Percentiles rank a stretch among this genome's conserved stretches.
phyloP scores from a whole-genome alignment of 1,140 invertebrate genomes.

The Plodia interpunctella region DNA sequence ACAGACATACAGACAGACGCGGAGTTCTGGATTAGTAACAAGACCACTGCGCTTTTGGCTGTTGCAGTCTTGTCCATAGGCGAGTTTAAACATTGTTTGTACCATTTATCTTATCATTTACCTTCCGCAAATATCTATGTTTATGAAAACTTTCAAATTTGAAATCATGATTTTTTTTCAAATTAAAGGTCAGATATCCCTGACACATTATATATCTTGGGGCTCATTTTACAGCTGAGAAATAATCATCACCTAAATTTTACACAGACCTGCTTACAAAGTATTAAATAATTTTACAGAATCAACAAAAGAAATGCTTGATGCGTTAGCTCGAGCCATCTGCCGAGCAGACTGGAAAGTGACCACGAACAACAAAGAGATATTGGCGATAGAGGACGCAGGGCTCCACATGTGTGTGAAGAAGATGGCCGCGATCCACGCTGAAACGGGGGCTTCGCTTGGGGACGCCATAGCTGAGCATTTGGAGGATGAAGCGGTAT shows the following conservation, averaged over 20 bases:
- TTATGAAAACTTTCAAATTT: no score
- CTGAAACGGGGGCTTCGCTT: conserved; percentile 39
- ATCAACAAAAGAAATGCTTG: conserved; percentile 50
- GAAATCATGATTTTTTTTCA: no score
- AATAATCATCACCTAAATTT: no score
- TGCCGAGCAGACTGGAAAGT: conserved; percentile 59
- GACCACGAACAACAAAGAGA: conserved; percentile 64
- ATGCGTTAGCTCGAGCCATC: conserved; percentile 51
- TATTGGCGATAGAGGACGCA: conserved; percentile 85
- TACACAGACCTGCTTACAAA: no score
- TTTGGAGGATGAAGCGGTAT: conserved; percentile 56
- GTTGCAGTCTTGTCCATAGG: conserved; percentile 80
- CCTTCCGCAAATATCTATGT: no score
- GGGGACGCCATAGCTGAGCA: conserved; percentile 50
- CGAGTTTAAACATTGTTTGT: conserved; percentile 22
- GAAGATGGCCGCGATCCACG: conserved; percentile 84
- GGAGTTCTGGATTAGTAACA: conserved; percentile 82
- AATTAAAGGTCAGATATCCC: no score
- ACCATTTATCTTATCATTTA: no score
- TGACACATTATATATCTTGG: no score
- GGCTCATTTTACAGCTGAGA: no score
- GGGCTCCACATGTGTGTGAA: conserved; percentile 89
- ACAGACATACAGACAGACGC: conserved; percentile 80
- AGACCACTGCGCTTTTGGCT: conserved; percentile 83
- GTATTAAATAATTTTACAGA: no score